phyloP scores from a whole-genome alignment of 2,113 vertebrate species.

The Hystrix cristata region DNA sequence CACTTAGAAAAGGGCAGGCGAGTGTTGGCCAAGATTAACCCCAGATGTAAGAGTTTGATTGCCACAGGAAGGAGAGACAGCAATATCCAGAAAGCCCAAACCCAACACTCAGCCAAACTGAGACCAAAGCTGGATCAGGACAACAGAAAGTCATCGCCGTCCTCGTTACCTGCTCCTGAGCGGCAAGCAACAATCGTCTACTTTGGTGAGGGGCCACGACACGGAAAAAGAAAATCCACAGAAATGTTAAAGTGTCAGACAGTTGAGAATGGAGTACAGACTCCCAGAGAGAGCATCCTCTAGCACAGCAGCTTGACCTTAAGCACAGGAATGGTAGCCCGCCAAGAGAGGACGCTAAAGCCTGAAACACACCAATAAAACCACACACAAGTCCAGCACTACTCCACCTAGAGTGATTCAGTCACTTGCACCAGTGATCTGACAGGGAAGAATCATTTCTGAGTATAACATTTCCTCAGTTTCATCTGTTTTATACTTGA shows the following conservation, averaged over 20 bases:
- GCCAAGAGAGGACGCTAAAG: not conserved
- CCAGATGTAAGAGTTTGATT: not conserved
- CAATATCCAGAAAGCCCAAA: not conserved
- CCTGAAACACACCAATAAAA: not conserved
- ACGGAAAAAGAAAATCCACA: not conserved
- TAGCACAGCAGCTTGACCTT: not conserved
- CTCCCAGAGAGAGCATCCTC: not conserved
- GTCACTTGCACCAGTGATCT: not conserved
- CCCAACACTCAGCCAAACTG: not conserved
- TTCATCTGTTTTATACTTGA: not conserved
- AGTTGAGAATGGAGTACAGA: not conserved
- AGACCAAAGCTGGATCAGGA: not conserved
- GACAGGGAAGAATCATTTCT: not conserved
- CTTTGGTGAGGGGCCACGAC: not conserved
- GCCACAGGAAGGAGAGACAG: not conserved
- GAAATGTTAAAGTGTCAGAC: not conserved
- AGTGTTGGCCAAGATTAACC: not conserved
- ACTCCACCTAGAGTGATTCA: not conserved
- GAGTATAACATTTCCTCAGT: not conserved
- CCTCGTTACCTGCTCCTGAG: not conserved
- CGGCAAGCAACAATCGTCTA: not conserved
- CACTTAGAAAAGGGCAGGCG: not conserved
- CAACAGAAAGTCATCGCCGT: not conserved
- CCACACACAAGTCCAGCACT: not conserved
- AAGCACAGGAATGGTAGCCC: not conserved